phyloP scores from a whole-genome alignment of 2,888 invertebrate genomes.

The Trilocha varians region DNA sequence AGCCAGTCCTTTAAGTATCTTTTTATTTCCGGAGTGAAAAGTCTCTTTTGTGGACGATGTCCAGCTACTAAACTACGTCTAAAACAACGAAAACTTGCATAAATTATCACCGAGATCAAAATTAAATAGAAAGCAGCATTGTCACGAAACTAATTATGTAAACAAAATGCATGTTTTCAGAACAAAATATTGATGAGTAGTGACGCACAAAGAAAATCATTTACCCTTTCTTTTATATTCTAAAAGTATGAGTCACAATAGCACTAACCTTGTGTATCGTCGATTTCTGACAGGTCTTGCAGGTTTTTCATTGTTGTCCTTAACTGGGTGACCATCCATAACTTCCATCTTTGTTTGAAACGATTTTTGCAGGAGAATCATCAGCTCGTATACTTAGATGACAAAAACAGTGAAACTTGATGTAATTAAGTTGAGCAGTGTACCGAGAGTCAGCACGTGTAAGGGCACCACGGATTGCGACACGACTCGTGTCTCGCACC shows the following conservation, averaged over 20 bases:
- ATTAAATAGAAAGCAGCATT: too few relatives aligned
- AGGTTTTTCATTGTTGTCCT: slow-evolving; percentile 63
- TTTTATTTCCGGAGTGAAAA: slow-evolving; percentile 87
- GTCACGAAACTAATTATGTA: too few relatives aligned
- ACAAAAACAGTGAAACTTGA: not conserved
- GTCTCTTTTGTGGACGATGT: slow-evolving; percentile 78
- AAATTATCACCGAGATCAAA: too few relatives aligned
- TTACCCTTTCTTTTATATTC: slow-evolving; percentile 28
- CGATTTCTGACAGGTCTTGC: slow-evolving; percentile 80
- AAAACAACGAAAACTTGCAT: slow-evolving; percentile 22
- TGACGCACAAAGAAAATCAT: slow-evolving; percentile 65
- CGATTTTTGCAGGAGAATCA: slow-evolving; percentile 54
- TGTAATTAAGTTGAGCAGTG: not conserved
- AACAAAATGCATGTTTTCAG: not conserved
- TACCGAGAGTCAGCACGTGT: slow-evolving; percentile 56
- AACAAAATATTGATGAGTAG: slow-evolving; percentile 11
- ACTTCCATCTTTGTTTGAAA: slow-evolving; percentile 31
- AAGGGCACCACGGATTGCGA: slow-evolving; percentile 51
- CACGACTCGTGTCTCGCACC: slow-evolving; percentile 58
- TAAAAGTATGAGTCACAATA: slow-evolving; percentile 58
- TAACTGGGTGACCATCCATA: slow-evolving; percentile 50
- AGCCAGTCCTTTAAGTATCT: slow-evolving; percentile 85
- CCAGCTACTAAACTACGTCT: slow-evolving; percentile 74
- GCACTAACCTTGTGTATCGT: slow-evolving; percentile 79
- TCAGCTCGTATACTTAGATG: slow-evolving; percentile 25